These are phyloP conservation scores for Pharmacophagus antenor DNA, from an alignment of 2,888 invertebrate genomes.

Conservation along the genomic window DNA sequence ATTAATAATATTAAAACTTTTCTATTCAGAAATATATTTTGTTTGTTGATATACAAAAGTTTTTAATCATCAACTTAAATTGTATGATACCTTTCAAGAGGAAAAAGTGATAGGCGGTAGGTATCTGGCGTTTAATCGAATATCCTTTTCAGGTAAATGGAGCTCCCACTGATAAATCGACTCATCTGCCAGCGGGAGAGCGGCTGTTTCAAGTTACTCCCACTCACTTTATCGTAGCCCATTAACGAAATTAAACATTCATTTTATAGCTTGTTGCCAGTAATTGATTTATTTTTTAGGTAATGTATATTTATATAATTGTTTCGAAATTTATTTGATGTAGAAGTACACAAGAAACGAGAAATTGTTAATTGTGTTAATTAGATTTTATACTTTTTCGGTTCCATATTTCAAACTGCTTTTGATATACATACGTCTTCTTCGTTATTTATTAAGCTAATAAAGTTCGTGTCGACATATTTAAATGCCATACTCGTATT, in stretches of 20 bases:
- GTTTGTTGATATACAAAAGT: too few relatives aligned
- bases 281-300: background rate
- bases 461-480: background rate
- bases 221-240: slow-evolving; percentile 35
- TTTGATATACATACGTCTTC: background rate
- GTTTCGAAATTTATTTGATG: too few relatives aligned
- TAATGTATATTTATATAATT: background rate
- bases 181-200: slow-evolving; percentile 47
- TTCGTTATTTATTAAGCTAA: background rate
- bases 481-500: too few relatives aligned
- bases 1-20: too few relatives aligned
- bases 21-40: too few relatives aligned
- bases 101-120: slow-evolving; percentile 1
- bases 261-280: background rate
- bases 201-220: slow-evolving; percentile 38
- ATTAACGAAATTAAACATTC: slow-evolving; percentile 46
- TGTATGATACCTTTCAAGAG: background rate
- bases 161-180: slow-evolving; percentile 60
- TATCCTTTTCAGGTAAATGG: slow-evolving; percentile 49
- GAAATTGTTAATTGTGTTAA: too few relatives aligned
- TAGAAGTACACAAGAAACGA: too few relatives aligned
- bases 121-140: background rate
- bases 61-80: background rate
- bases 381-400: too few relatives aligned
- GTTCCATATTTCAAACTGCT: background rate